A percentile compares a stretch with the other conserved stretches of the same genome.
Evolutionary conservation across 2,888 invertebrate genomes (phyloP).

Genomic region (Iphiclides podalirius): DNA sequence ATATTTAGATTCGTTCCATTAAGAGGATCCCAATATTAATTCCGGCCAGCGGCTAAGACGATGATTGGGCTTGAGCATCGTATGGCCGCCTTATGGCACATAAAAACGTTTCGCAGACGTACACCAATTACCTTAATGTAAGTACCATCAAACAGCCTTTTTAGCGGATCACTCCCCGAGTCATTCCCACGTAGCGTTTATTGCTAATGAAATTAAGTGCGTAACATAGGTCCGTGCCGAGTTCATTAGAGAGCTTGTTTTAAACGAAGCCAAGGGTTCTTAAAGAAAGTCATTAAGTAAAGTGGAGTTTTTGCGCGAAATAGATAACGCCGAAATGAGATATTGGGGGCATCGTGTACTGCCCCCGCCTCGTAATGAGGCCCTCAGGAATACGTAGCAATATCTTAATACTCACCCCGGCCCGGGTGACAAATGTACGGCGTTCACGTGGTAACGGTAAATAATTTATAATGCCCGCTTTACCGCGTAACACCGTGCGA

Average conservation of each 20-base stretch:
- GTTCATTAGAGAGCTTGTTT: constrained; percentile 15
- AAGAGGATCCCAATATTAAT: constrained; percentile 63
- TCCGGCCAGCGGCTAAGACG: constrained; percentile 59
- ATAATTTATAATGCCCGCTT: constrained; percentile 73
- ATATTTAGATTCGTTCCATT: constrained; percentile 67
- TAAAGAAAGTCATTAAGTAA: constrained; percentile 23
- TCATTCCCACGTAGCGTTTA: constrained; percentile 57
- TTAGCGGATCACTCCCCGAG: constrained; percentile 59
- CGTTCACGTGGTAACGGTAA: constrained; percentile 69
- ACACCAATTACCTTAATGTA: constrained; percentile 76
- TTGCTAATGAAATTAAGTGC: constrained; percentile 66
- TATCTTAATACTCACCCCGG: constrained; percentile 74
- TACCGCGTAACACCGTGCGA: constrained; percentile 55
- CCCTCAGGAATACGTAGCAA: constrained; percentile 74
- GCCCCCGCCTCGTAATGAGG: constrained; percentile 67
- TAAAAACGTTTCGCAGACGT: constrained; percentile 72
- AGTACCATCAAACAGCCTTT: constrained; percentile 72
- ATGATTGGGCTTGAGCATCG: constrained; percentile 63
- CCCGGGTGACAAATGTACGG: constrained; percentile 71
- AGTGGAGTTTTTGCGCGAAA: constrained; percentile 26
- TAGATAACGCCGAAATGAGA: constrained; percentile 58
- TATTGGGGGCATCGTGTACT: constrained; percentile 64
- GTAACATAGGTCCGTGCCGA: constrained; percentile 11
- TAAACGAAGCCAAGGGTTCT: constrained; percentile 5
- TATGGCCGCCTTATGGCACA: constrained; percentile 65